Conservation (phyloP, 2,797 vertebrate species). For the Enoplosus armatus region DNA sequence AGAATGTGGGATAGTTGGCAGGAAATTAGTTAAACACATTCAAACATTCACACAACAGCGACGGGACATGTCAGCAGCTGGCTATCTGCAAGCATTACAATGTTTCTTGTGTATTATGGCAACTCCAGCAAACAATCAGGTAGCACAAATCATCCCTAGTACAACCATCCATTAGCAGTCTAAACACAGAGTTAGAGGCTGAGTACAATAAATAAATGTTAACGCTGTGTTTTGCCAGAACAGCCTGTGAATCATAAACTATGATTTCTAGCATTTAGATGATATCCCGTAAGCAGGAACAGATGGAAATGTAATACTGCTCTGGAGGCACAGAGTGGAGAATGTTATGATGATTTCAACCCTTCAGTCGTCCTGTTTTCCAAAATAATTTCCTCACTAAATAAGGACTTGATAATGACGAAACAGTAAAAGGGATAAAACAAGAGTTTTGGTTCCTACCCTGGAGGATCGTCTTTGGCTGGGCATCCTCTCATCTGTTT, state of each 20-base stretch:
- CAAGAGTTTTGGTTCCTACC: neutral
- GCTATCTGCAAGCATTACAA: neutral
- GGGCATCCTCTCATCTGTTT: slow-evolving; percentile 1
- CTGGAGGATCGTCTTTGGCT: slow-evolving; percentile 1
- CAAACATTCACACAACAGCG: neutral
- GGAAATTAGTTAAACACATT: neutral
- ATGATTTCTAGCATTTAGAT: slow-evolving; percentile 31
- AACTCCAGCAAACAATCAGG: slow-evolving; percentile 21
- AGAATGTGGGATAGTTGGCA: neutral
- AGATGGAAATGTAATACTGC: slow-evolving; percentile 33
- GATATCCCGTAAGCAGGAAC: slow-evolving; percentile 20
- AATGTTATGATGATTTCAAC: slow-evolving; percentile 16
- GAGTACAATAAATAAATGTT: slow-evolving; percentile 30
- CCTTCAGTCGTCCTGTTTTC: slow-evolving; percentile 2
- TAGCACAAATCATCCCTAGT: slow-evolving; percentile 1
- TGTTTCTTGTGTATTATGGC: neutral
- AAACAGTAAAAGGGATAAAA: slow-evolving; percentile 6
- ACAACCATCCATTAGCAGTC: slow-evolving; percentile 13
- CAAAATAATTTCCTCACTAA: neutral
- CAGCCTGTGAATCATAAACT: slow-evolving; percentile 46
- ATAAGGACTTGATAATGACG: slow-evolving; percentile 11
- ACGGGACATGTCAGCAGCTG: neutral
- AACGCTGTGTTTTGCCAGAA: slow-evolving; percentile 28
- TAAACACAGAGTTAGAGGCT: slow-evolving; percentile 7
- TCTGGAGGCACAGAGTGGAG: slow-evolving; percentile 11